phyloP scores from a whole-genome alignment of 2,888 invertebrate genomes.

The Alviniconcha strummeri region DNA sequence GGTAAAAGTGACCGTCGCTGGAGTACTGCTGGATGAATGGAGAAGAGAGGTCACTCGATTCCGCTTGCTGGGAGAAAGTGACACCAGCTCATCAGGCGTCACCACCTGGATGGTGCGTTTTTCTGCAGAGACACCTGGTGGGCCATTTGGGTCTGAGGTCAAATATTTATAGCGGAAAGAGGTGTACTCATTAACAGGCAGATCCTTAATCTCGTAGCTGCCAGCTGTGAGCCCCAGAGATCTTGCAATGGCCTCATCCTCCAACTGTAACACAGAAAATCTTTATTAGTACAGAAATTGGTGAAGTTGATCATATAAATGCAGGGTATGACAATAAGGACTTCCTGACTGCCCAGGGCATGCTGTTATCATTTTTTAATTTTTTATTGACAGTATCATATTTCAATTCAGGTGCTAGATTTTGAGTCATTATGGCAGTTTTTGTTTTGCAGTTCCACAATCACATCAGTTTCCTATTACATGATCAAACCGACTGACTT shows the following conservation, averaged over 20 bases:
- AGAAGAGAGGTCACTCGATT: conserved; percentile 5
- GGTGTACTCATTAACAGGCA: conserved; percentile 51
- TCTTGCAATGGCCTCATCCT: conserved; percentile 53
- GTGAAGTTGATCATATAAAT: neutral
- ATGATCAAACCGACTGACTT: too few species aligned
- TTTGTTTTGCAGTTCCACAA: too few species aligned
- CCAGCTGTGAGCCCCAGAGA: conserved; percentile 57
- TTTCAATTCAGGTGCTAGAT: too few species aligned
- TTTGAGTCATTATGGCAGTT: too few species aligned
- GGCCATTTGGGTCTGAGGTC: conserved; percentile 29
- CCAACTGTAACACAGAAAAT: conserved; percentile 50
- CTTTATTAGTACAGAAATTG: neutral
- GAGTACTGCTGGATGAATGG: neutral
- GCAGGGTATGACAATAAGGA: too few species aligned
- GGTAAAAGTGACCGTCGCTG: conserved; percentile 12
- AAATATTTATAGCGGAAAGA: conserved; percentile 44
- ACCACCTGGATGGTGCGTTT: conserved; percentile 53
- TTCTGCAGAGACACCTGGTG: conserved; percentile 39
- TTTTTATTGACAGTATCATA: too few species aligned
- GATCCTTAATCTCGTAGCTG: conserved; percentile 58
- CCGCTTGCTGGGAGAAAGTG: conserved; percentile 26
- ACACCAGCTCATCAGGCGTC: conserved; percentile 48
- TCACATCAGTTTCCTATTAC: too few species aligned
- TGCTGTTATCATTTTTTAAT: neutral
- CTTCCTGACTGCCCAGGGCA: neutral